Percentiles rank a stretch among this genome's conserved stretches.
Conservation (phyloP, 2,113 vertebrate genomes). For the Rhynchomys soricoides region DNA sequence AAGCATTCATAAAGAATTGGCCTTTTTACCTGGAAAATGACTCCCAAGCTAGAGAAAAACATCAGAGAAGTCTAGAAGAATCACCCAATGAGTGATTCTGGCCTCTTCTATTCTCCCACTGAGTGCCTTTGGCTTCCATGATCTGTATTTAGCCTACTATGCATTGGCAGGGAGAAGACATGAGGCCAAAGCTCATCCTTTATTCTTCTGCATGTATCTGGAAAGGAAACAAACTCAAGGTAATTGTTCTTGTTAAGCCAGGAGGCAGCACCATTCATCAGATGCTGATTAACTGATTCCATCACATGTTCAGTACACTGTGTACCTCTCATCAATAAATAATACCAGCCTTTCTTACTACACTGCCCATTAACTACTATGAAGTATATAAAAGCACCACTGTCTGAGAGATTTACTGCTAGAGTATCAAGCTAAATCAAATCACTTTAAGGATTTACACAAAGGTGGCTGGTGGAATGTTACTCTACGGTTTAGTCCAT, state of each 20-base stretch:
- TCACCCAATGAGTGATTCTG: background rate
- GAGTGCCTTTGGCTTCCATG: background rate
- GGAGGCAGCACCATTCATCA: background rate
- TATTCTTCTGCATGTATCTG: background rate
- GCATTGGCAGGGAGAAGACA: conserved; percentile 10
- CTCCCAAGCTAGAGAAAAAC: background rate
- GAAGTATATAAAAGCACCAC: background rate
- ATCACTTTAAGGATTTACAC: background rate
- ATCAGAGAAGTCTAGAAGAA: background rate
- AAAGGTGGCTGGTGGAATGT: background rate
- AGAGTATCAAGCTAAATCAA: background rate
- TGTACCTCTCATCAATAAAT: background rate
- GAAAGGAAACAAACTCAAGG: background rate
- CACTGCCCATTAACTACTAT: background rate
- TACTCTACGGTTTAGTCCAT: background rate
- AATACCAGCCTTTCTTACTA: background rate
- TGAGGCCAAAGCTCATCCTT: background rate
- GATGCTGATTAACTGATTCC: background rate
- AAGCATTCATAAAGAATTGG: background rate
- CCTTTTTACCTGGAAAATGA: background rate
- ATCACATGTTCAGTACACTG: background rate
- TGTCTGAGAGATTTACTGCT: conserved; percentile 6
- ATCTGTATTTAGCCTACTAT: background rate
- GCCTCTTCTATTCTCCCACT: too few relatives aligned
- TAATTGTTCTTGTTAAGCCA: background rate